Base-by-base conservation (phyloP, 2,888 invertebrate species). In the Idaea straminata region DNA sequence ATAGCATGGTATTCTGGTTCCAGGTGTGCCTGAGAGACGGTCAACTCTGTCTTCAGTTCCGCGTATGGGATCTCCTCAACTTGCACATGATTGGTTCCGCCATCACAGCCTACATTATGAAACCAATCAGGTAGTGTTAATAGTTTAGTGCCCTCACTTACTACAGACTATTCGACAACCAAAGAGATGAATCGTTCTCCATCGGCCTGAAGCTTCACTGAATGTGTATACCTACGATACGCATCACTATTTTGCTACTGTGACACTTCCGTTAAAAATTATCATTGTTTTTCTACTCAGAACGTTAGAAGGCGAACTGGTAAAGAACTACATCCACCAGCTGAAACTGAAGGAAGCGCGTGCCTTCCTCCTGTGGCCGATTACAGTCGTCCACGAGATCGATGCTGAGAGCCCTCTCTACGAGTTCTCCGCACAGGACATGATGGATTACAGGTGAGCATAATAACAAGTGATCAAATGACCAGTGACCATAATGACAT, bases 331-430 rank as follows among this genome's bases (percentile, higher is more conserved):
- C 78, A 96, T 97, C 76, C 95, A 95, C 74, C 95, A 95, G 74
- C 88, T 97, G 62, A 93, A 94, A 71, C 83, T 96, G 69, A 94
- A 94, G 80, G 94, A 95, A 68, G 93, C 94, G 62, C 95, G 95
- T 0, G 95, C 96, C 57, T 96, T 97, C 77, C 94, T 97, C 60
- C 94, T 97, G 58, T 98, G 98, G 98, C 98, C 98, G 0, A 95
- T 97, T 77, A 96, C 97, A 1, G 95, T 98, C 10, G 96, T 96
- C 13, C 98, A 98, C 84, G 94, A 94, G 67, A 98, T 98, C 71
- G 95, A 97, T 78, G 93, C 92, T 10, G 83, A 86, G 35, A 97
- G 97, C 78, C 98, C 98, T 0, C 94, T 98, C 61, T 96, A 94
- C 84, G 95, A 96, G 75, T 94, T 97, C 77, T 95, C 95, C 0